phyloP scores from a whole-genome alignment of 2,888 invertebrate species.

The Parnassius orleans region DNA sequence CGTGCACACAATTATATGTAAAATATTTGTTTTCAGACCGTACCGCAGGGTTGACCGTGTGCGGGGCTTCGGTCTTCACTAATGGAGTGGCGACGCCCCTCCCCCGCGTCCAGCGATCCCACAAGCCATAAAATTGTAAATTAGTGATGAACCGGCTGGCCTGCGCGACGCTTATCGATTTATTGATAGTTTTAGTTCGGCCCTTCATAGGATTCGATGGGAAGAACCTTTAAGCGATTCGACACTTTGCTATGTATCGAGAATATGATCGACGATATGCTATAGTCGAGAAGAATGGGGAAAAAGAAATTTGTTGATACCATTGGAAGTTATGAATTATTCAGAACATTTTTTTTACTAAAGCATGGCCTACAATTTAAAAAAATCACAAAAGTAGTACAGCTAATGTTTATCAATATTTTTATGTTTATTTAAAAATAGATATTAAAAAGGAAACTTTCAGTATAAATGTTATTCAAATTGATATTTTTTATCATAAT shows the following conservation, averaged over 20 bases:
- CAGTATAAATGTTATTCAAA: too few relatives aligned
- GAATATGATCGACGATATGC: background rate
- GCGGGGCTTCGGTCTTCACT: slow-evolving; percentile 58
- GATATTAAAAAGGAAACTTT: too few relatives aligned
- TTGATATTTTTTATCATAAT: too few relatives aligned
- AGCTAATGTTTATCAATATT: too few relatives aligned
- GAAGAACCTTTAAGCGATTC: slow-evolving; percentile 10
- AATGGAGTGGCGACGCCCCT: slow-evolving; percentile 61
- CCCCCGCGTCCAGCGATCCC: slow-evolving; percentile 58
- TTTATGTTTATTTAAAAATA: too few relatives aligned
- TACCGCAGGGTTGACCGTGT: slow-evolving; percentile 61
- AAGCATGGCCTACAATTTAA: too few relatives aligned
- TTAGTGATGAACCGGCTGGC: slow-evolving; percentile 76
- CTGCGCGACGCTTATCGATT: slow-evolving; percentile 71
- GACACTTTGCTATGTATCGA: background rate
- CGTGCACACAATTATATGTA: too few relatives aligned
- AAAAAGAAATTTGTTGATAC: too few relatives aligned
- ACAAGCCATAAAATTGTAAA: slow-evolving; percentile 80
- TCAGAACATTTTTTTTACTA: too few relatives aligned
- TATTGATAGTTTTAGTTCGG: slow-evolving; percentile 68
- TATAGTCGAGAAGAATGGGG: too few relatives aligned
- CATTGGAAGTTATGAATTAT: too few relatives aligned
- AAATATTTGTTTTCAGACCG: slow-evolving; percentile 45
- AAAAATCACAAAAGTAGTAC: too few relatives aligned
- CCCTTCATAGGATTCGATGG: slow-evolving; percentile 38